Base-by-base conservation (phyloP, 1,140 invertebrate species). In the Leguminivora glycinivorella region DNA sequence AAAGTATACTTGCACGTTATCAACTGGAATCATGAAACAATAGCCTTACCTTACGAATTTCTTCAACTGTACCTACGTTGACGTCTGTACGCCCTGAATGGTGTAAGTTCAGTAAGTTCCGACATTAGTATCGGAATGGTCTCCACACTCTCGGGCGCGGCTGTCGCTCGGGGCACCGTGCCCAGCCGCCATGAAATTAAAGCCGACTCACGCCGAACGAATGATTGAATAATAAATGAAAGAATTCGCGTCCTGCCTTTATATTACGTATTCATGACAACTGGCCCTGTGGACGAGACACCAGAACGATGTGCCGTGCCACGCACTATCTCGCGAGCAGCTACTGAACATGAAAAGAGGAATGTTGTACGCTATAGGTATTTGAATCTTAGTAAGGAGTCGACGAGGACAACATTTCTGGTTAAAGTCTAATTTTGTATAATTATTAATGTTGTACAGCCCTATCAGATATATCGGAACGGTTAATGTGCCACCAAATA, bases 211-310 rank as follows among this genome's bases (percentile, higher is more conserved):
- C 89, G 81, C 83, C 85, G 87, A 88, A 91, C 89, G 88, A 91
- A 90, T 91, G 89, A 91, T 90, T 91, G 88, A 90, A 91, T 91
- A 91, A 91, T 91, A 91, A 89, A 91, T 88, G 89, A 90, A 91
- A 91, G 88, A 89, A 91, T 89, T 86, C 85, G 86, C 89, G 85
- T 90, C 83, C 87, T 91, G 83, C 83, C 84, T 87, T 89, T 88
- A 82, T 88, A 90, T 91, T 90, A 91, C 83, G 89, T 91, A 91
- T 91, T 91, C 87, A 91, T 91, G 87, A 87, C 87, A 80, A 85
- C 85, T 88, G 86, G 81, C 81, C 85, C 76, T 75, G 82, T 81
- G 83, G 84, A 84, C 82, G 78, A 67, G 34, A 22, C 29, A 67
- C 58, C 58, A 63, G 58, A 29, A 63, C 58, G 19, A 31, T 63